Evolutionary conservation across 2,797 vertebrate species (phyloP), one percentile per base, ranked within the genome.

Genomic region (Simalia tracyae): DNA sequence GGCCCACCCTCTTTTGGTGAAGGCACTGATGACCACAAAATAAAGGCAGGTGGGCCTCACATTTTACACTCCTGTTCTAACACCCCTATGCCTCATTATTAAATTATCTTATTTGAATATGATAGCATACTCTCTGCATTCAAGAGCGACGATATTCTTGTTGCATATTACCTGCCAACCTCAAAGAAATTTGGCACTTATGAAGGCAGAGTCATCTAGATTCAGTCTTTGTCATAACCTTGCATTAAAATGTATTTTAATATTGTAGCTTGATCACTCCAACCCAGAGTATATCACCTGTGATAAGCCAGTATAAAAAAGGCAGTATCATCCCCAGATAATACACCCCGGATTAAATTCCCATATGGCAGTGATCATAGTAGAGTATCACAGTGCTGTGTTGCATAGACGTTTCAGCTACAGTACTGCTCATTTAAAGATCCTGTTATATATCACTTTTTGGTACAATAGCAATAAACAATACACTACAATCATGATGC

Each of bases 121-220:
- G 76, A 54, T 57, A 9, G 31, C n/a, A n/a, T 14, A 9, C 5
- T 14, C 22, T 72, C 54, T 76, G 36, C 11, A 90, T 26, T 61
- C 54, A 89, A 54, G 36, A 89, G 60, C 7, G 9, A 10, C 19
- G 0, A 36, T 54, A 66, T 19, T 84, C 15, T 36, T 31, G 85
- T 7, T 12, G 61, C 60, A 84, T 5, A 57, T 5, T 36, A n/a
- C 14, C n/a, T 84, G 42, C 14, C 42, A 57, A 63, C 60, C 22
- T 36, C n/a, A 64, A 5, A 84, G 72, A 28, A 88, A 88, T 50
- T n/a, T 94, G 92, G 90, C 84, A 19, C 61, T 93, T 93, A 90
- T 91, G 87, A n/a, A 90, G 91, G 93, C 76, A 46, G 36, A 92
- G 63, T n/a, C 92, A 89, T 68, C 36, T 4, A 86, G 92, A 63